Evolutionary conservation across 2,888 invertebrate species (phyloP).

Genomic region (Drosophila yooni): DNA sequence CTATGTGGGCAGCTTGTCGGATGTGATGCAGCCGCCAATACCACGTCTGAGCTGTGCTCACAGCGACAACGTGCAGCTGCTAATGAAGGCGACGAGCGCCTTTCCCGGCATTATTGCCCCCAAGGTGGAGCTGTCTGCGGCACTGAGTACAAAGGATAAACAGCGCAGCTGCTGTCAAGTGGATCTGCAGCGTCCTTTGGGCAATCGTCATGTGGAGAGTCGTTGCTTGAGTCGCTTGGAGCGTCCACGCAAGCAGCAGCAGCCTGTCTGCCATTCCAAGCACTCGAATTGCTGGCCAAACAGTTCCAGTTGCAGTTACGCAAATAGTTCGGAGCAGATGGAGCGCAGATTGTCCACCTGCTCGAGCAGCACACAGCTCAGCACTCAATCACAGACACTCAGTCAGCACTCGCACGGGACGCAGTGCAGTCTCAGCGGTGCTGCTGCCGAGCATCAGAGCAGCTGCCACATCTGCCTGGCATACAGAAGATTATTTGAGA

Average conservation of each 20-base stretch:
- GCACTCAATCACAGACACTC: slow-evolving; percentile 57
- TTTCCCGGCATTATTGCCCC: slow-evolving; percentile 84
- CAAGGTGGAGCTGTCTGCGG: slow-evolving; percentile 82
- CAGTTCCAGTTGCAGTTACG: slow-evolving; percentile 19
- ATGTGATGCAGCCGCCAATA: slow-evolving; percentile 75
- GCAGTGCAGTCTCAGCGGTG: slow-evolving; percentile 38
- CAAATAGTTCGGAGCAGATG: slow-evolving; percentile 20
- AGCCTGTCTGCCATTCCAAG: slow-evolving; percentile 81
- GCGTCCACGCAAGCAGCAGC: slow-evolving; percentile 77
- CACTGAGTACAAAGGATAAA: slow-evolving; percentile 63
- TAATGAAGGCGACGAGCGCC: slow-evolving; percentile 83
- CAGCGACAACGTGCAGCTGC: slow-evolving; percentile 77
- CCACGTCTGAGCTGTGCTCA: slow-evolving; percentile 78
- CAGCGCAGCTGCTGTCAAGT: slow-evolving; percentile 26
- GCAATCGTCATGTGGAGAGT: slow-evolving; percentile 41
- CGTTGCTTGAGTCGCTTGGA: slow-evolving; percentile 43
- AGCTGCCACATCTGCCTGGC: slow-evolving; percentile 77
- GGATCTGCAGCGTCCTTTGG: slow-evolving; percentile 18
- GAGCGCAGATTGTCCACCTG: slow-evolving; percentile 66
- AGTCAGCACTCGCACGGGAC: slow-evolving; percentile 58
- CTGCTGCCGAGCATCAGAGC: slow-evolving; percentile 61
- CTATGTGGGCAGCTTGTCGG: slow-evolving; percentile 80
- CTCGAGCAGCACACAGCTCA: slow-evolving; percentile 67
- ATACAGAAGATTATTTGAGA: slow-evolving; percentile 69
- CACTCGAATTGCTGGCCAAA: slow-evolving; percentile 40